These are phyloP conservation scores for Scomber scombrus DNA, from an alignment of 2,113 vertebrate species.

Conservation along the genomic window DNA sequence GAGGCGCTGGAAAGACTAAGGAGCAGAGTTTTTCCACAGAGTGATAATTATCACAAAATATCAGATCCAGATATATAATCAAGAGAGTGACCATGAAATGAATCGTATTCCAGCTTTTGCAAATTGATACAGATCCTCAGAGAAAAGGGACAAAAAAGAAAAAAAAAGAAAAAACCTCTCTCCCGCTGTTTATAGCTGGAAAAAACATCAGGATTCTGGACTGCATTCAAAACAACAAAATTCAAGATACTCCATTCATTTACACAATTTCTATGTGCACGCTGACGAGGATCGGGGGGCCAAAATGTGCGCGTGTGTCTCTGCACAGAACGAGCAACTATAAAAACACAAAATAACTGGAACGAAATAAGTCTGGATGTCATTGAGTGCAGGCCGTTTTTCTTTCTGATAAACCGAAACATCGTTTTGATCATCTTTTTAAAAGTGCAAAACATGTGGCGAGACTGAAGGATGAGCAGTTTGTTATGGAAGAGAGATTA, in stretches of 20 bases:
- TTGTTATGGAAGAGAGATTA: not conserved
- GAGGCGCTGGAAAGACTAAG: slow-evolving; percentile 3
- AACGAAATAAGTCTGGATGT: not conserved
- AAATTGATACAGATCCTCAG: slow-evolving; percentile 8
- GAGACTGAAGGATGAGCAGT: not conserved
- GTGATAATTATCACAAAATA: slow-evolving; percentile 35
- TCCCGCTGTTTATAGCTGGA: not conserved
- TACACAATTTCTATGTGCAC: not conserved
- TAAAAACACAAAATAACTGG: not conserved
- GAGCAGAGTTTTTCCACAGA: slow-evolving; percentile 33
- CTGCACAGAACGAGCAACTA: not conserved
- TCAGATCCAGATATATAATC: slow-evolving; percentile 29
- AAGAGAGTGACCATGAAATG: not conserved
- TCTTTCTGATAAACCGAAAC: not conserved
- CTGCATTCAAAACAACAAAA: slow-evolving; percentile 1
- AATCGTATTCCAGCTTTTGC: not conserved
- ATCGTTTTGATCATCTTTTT: not conserved
- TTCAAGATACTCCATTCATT: not conserved
- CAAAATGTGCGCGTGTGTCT: not conserved
- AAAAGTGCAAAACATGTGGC: slow-evolving; percentile 3
- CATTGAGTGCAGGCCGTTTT: not conserved
- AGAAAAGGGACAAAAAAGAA: not conserved
- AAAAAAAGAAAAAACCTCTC: no score
- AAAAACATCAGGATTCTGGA: slow-evolving; percentile 16
- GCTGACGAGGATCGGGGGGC: not conserved